Evolutionary conservation across 1,140 invertebrate species (phyloP), one percentile per base, ranked within the genome.

Genomic region (Mizuhopecten yessoensis): DNA sequence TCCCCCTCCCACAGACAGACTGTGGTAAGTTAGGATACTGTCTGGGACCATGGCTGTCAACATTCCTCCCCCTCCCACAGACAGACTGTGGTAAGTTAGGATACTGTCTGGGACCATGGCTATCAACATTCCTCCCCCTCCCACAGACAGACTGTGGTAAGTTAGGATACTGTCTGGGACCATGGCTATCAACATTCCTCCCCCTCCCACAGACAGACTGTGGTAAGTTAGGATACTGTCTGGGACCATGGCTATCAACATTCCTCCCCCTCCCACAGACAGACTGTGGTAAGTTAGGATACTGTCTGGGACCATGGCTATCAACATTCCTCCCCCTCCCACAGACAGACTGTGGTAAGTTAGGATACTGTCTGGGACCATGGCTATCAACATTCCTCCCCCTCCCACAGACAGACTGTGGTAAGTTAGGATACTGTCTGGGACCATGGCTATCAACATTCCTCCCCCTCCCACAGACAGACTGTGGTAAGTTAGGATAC

Each of bases 301-400:
- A 34, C 96, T 99, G 91, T 97, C 98, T 93, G 99, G 99, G 0
- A 97, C 98, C 29, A 96, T 99, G 75, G 98, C 98, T 0, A 91
- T 99, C n/a, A 99, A 99, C 96, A 97, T 99, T 94, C 99, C 99
- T 39, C 98, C 98, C 34, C 98, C 99, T 75, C 99, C 99, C 0
- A 98, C 98, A 75, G 99, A 99, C 97, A 97, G 99, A 87, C 94
- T 99, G 1, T 99, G 99, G 99, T 97, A 93, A 94, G 99, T 97
- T 93, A 94, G 20, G 33, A 33, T 88, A n/a, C 23, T 86, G 17
- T 29, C 33, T n/a, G 13, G 13, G 36, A 39, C n/a, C 57, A 96
- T 99, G 57, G 98, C 98, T 0, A 92, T 99, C n/a, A 99, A 99
- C 96, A 97, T 99, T 94, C 99, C 99, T 36, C 98, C 98, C 34